Base-by-base conservation (phyloP, 35 echinoderm and acorn worm genomes). In the Patiria miniata region DNA sequence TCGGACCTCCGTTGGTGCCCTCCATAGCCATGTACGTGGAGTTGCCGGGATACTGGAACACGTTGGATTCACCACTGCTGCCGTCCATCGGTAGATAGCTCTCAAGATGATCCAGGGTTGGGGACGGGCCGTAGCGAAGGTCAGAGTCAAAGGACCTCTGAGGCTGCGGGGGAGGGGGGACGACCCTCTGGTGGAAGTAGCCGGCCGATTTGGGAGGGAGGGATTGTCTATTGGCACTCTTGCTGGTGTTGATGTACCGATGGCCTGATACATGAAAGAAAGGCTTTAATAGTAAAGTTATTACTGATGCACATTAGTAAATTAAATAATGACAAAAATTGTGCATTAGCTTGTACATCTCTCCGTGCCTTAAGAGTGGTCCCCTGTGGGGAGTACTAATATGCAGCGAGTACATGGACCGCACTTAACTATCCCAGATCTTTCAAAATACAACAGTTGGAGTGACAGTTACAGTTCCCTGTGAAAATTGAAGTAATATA, bases 11-110 rank as follows among this genome's bases (percentile, higher is more conserved):
- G 51, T 84, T 84, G 52, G 59, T 37, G 47, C 80, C 60, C 81
- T 90, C 58, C 88, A 90, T 90, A 32, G 81, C 51, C 88, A 90
- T 90, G 81, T 90, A 90, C 39, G 57, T 16, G 29, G 52, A 51
- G 23, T 2, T 52, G 29, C 28, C 54, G 7, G 50, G 21, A 30
- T 50, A 51, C n/a, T 52, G 53, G 53, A 51, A 85, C 83, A 39
- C 30, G 17, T 40, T 52, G 78, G 78, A 52, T 18, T 29, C 36
- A 7, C 14, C 34, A 37, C 83, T 68, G 83, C 54, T 84, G 81
- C 88, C 88, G 52, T 83, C 65, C 88, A 90, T 90, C 7, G 81
- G 57, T 40, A 90, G 44, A 32, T 90, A 90, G 51, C 88, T 84
- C 26, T 87, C 52, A 68, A 79, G 85, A 14, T 39, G 77, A 38